Evolutionary conservation across 2,888 invertebrate genomes (phyloP), one percentile per base, ranked within the genome.

Genomic region (Tachystola acroxantha): DNA sequence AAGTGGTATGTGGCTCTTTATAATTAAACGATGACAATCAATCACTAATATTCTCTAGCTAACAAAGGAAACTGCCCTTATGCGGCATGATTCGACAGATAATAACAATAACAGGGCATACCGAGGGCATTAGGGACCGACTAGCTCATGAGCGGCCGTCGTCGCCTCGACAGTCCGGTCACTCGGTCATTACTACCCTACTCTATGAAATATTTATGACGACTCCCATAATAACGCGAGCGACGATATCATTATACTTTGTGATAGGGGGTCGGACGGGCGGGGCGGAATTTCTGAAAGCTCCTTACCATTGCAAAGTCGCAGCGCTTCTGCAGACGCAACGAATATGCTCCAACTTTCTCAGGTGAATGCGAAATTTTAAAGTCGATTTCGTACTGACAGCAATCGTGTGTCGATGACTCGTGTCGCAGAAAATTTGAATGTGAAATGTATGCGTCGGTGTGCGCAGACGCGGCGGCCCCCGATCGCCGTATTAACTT

Each of bases 401-500:
- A n/a, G n/a, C n/a, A n/a, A 42, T 46, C 51, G 52, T 52, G 42
- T 46, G 41, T 36, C 39, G 14, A 9, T 28, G 29, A 29, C 34
- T 37, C 36, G 42, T 4, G 37, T 35, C 33, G 32, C 38, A 25
- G 42, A 47, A n/a, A n/a, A 46, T 44, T 44, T 40, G 53, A 52
- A 53, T 50, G 43, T 43, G 46, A 31, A 43, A 42, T 44, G 41
- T 42, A 33, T 10, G 35, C 44, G 40, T 52, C 53, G 48, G 71
- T 70, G 68, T 74, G 85, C 85, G 84, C 84, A 82, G 82, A 68
- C 86, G 86, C 87, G 86, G 69, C 64, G 65, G 89, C 89, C 89
- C 90, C 90, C 50, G 71, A 91, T 91, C 91, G 90, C 90, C 92
- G 91, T 93, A 93, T 93, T 92, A 93, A 93, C 93, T 93, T 93